Percentiles rank a stretch among this genome's conserved stretches.
Conservation (phyloP, 2,888 invertebrate genomes). For the Rhagium mordax region DNA sequence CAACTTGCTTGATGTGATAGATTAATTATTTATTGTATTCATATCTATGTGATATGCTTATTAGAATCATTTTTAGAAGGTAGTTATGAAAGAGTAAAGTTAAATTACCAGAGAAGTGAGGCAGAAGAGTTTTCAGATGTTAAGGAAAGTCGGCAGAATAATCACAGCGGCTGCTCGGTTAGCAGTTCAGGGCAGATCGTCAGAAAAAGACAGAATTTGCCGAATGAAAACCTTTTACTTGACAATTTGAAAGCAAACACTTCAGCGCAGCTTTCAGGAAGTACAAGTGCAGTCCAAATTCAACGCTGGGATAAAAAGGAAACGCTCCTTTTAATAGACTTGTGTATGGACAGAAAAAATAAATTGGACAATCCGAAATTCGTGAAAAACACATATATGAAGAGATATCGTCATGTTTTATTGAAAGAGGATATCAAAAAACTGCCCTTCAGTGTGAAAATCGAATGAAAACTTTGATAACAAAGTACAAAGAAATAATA, state of each 20-base stretch:
- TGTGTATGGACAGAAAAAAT: not conserved
- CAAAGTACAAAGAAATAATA: not conserved
- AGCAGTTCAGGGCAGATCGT: no score
- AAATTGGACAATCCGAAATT: not conserved
- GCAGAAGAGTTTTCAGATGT: not conserved
- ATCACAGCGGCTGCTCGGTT: not conserved
- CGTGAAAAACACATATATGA: not conserved
- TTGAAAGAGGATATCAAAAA: not conserved
- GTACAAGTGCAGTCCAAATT: not conserved
- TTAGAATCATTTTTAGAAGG: not conserved
- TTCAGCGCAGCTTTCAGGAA: not conserved
- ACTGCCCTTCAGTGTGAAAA: not conserved
- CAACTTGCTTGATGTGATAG: no score
- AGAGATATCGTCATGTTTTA: not conserved
- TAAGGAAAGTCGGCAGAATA: not conserved
- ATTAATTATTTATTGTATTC: no score
- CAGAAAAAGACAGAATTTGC: no score
- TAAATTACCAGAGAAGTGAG: no score
- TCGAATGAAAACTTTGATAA: not conserved
- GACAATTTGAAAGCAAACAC: not conserved
- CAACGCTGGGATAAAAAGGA: not conserved
- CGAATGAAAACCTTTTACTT: not conserved
- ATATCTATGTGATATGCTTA: not conserved
- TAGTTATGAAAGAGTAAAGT: not conserved
- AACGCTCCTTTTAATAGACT: not conserved